Percentiles rank a stretch among this genome's conserved stretches.
phyloP scores from a whole-genome alignment of 1,140 invertebrate species.

The Leptinotarsa texana region DNA sequence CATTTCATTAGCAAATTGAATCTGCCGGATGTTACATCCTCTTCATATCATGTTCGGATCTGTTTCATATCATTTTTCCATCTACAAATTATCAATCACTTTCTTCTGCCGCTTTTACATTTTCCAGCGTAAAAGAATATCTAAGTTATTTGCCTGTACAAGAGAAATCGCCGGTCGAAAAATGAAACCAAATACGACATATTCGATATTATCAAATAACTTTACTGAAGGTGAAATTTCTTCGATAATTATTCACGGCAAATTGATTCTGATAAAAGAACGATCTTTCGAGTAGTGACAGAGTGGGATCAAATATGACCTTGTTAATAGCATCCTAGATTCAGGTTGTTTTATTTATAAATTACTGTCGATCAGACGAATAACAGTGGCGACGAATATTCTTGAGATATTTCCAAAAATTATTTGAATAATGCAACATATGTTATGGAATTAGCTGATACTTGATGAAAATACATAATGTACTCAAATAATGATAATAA shows the following conservation, averaged over 20 bases:
- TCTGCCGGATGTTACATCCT: slow-evolving; percentile 2
- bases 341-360: background rate
- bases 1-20: background rate
- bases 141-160: background rate
- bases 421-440: too few relatives aligned
- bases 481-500: too few relatives aligned
- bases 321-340: background rate
- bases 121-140: background rate
- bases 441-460: too few relatives aligned
- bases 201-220: slow-evolving; percentile 16
- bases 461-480: too few relatives aligned
- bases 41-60: background rate
- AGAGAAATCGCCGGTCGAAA: slow-evolving; percentile 5
- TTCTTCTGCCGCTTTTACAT: background rate
- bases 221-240: slow-evolving; percentile 13
- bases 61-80: background rate
- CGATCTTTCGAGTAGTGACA: background rate
- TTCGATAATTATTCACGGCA: slow-evolving; percentile 12
- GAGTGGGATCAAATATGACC: background rate
- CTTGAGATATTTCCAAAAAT: background rate
- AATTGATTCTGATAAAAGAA: slow-evolving; percentile 15
- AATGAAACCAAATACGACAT: slow-evolving; percentile 7
- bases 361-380: background rate
- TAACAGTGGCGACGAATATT: background rate
- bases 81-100: background rate